These are phyloP conservation scores for Lepeophtheirus salmonis DNA, from an alignment of 1,140 invertebrate species.

Conservation along the genomic window DNA sequence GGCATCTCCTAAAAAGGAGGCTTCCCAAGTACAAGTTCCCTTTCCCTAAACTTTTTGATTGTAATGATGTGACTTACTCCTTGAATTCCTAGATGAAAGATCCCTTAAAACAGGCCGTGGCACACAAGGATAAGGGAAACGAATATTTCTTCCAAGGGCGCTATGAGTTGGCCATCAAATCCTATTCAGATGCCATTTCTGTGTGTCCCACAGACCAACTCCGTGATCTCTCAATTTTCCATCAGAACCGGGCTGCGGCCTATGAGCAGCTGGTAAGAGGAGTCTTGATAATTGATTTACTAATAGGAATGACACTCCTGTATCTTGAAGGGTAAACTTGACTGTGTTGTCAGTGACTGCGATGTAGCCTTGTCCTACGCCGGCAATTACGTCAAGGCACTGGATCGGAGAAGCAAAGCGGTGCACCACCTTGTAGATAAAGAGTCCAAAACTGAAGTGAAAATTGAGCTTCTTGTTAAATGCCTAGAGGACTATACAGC, in stretches of 20 bases:
- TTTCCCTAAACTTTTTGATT: background rate
- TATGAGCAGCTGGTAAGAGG: conserved; percentile 60
- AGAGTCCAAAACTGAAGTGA: no score
- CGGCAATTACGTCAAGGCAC: conserved; percentile 69
- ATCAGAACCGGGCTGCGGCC: conserved; percentile 85
- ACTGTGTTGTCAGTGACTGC: conserved; percentile 65
- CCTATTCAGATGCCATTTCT: conserved; percentile 72
- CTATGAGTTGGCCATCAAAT: conserved; percentile 65
- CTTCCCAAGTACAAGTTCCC: background rate
- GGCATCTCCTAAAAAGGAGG: background rate
- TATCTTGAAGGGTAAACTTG: conserved; percentile 46
- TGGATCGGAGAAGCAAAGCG: conserved; percentile 59
- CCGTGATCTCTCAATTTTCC: conserved; percentile 64
- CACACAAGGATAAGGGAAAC: conserved; percentile 42
- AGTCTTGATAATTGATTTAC: background rate
- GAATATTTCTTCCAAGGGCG: conserved; percentile 60
- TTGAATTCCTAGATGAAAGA: background rate
- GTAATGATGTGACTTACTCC: background rate
- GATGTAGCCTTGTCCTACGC: conserved; percentile 63
- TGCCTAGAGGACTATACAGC: no score
- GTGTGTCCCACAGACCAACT: conserved; percentile 51
- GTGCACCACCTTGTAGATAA: conserved; percentile 21
- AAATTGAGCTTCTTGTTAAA: no score
- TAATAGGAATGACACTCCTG: background rate
- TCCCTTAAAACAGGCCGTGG: conserved; percentile 1